Evolutionary conservation across 2,113 vertebrate genomes (phyloP).

Genomic region (Limnothrissa miodon): DNA sequence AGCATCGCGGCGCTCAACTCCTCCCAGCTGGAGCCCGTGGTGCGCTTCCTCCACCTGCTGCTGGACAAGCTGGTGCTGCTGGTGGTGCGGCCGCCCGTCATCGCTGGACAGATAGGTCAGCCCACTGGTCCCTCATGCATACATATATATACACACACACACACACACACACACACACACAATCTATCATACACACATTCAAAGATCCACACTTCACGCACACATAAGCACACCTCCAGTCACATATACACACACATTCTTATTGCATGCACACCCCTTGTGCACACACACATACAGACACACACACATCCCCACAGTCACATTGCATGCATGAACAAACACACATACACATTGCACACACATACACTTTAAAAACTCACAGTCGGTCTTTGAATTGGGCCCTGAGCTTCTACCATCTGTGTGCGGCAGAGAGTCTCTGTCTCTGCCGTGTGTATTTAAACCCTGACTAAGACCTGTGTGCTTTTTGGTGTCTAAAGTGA

Average conservation of each 20-base stretch:
- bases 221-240: too few relatives aligned
- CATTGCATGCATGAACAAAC: not conserved
- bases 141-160: not conserved
- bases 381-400: not conserved
- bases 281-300: too few relatives aligned
- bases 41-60: slow-evolving; percentile 96
- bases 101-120: slow-evolving; percentile 95
- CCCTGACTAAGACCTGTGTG: not conserved
- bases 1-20: slow-evolving; percentile 92
- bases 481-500: slow-evolving; percentile 73
- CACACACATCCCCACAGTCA: not conserved
- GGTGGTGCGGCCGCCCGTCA: slow-evolving; percentile 93
- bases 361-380: not conserved
- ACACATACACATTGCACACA: not conserved
- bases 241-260: too few relatives aligned
- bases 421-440: too few relatives aligned
- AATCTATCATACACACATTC: too few relatives aligned
- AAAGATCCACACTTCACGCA: too few relatives aligned
- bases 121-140: not conserved
- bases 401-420: not conserved
- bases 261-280: too few relatives aligned
- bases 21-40: slow-evolving; percentile 92
- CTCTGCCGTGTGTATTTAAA: not conserved
- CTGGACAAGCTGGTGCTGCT: slow-evolving; percentile 96
- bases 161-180: too few relatives aligned